A percentile compares a stretch with the other conserved stretches of the same genome.
phyloP scores from a whole-genome alignment of 2,797 vertebrate species.

The Lophotriccus pileatus region DNA sequence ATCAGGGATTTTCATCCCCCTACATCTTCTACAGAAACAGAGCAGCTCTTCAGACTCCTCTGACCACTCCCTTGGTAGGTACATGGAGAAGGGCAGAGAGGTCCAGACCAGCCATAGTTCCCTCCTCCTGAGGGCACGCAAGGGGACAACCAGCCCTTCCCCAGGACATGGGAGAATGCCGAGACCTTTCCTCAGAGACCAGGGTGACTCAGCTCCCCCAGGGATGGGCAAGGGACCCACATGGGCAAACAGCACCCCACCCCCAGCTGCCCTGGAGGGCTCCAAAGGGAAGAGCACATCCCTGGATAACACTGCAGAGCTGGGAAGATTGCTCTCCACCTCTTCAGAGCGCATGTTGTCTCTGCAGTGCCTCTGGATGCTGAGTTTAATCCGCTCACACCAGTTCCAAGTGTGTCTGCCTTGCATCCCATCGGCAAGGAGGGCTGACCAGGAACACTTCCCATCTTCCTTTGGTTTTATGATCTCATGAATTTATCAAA shows the following conservation, averaged over 20 bases:
- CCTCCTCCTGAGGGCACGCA: background rate
- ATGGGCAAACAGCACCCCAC: fast-evolving
- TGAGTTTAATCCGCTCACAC: background rate
- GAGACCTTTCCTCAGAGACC: background rate
- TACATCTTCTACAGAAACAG: background rate
- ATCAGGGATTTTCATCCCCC: background rate
- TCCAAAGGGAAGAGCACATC: background rate
- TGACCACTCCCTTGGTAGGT: background rate
- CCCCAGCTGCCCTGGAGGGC: fast-evolving
- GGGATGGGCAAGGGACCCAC: background rate
- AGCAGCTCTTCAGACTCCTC: background rate
- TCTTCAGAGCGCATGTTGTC: background rate
- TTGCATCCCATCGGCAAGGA: background rate
- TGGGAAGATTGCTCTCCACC: fast-evolving
- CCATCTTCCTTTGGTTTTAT: background rate
- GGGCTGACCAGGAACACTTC: background rate
- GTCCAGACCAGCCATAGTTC: background rate
- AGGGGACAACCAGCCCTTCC: background rate
- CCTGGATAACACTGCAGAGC: fast-evolving
- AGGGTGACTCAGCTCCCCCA: background rate
- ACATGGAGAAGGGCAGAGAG: background rate
- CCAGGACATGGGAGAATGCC: fast-evolving
- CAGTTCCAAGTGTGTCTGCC: background rate
- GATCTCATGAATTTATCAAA: background rate
- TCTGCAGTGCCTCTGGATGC: background rate